phyloP scores from a whole-genome alignment of 2,113 vertebrate species.

The Ageneiosus marmoratus region DNA sequence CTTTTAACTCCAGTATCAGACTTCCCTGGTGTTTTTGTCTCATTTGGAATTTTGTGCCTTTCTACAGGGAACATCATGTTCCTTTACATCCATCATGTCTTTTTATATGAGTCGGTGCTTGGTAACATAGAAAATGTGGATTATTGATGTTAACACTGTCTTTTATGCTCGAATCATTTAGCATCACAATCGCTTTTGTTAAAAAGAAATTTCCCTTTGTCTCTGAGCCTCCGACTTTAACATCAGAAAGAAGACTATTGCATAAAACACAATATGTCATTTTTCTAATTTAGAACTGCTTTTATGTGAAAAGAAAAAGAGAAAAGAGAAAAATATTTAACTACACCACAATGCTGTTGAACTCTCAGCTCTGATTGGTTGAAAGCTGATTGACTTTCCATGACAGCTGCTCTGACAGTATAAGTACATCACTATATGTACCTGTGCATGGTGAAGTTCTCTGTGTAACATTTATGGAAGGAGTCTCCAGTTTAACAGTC shows the following conservation, averaged over 20 bases:
- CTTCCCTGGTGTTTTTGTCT: constrained; percentile 8
- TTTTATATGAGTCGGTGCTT: neutral
- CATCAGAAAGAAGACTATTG: neutral
- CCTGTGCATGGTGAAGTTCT: neutral
- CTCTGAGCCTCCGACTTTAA: neutral
- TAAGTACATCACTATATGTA: neutral
- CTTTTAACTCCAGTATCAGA: neutral
- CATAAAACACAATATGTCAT: neutral
- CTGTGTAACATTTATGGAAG: neutral
- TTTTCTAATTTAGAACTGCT: neutral
- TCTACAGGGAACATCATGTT: neutral
- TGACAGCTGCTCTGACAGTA: neutral
- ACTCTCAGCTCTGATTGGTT: neutral
- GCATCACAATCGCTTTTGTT: constrained; percentile 4
- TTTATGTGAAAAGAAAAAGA: too few relatives aligned
- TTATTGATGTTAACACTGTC: neutral
- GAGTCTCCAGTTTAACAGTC: neutral
- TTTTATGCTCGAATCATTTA: constrained; percentile 27
- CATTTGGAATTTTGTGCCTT: constrained; percentile 5
- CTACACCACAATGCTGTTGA: neutral
- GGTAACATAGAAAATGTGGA: neutral
- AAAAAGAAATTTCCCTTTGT: neutral
- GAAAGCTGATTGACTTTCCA: neutral
- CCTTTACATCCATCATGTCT: constrained; percentile 8
- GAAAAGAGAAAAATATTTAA: neutral